Percentiles rank a stretch among this genome's conserved stretches.
Evolutionary conservation across 2,113 vertebrate species (phyloP).

Genomic region (Sisor rabdophorus): DNA sequence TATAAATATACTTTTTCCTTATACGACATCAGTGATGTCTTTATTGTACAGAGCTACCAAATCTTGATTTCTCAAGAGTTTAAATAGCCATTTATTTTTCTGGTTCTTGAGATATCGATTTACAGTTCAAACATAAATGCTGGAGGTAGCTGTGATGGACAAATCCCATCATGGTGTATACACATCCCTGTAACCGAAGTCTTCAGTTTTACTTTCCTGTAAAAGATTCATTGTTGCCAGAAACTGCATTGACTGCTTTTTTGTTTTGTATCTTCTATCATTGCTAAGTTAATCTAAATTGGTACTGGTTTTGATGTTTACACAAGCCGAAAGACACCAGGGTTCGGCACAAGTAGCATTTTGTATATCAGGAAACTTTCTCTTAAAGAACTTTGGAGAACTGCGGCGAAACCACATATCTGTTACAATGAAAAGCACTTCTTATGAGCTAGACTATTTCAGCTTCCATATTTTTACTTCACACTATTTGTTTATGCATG

Average conservation of each 20-base stretch:
- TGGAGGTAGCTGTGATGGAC: slow-evolving; percentile 79
- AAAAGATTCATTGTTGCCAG: slow-evolving; percentile 72
- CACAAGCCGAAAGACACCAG: slow-evolving; percentile 75
- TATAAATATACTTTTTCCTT: slow-evolving; percentile 64
- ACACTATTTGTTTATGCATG: slow-evolving; percentile 59
- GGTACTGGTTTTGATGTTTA: slow-evolving; percentile 81
- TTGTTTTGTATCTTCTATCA: slow-evolving; percentile 35
- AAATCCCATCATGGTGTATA: slow-evolving; percentile 51
- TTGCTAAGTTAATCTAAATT: slow-evolving; percentile 59
- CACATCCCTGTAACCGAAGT: slow-evolving; percentile 72
- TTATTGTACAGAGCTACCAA: slow-evolving; percentile 92
- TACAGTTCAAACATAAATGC: slow-evolving; percentile 77
- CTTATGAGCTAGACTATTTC: slow-evolving; percentile 65
- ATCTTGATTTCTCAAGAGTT: slow-evolving; percentile 99
- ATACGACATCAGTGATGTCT: slow-evolving; percentile 99
- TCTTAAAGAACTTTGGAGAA: slow-evolving; percentile 73
- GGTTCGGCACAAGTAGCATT: slow-evolving; percentile 81
- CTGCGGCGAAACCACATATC: slow-evolving; percentile 63
- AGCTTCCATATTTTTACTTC: slow-evolving; percentile 22
- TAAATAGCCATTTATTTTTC: slow-evolving; percentile 90
- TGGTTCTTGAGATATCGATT: slow-evolving; percentile 81
- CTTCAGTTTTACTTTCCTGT: slow-evolving; percentile 77
- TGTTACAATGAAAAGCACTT: slow-evolving; percentile 76
- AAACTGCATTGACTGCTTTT: slow-evolving; percentile 61
- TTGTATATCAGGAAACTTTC: slow-evolving; percentile 67